These are phyloP conservation scores for Stratiolaelaps scimitus DNA, from an alignment of 1,140 invertebrate genomes.

Conservation along the genomic window DNA sequence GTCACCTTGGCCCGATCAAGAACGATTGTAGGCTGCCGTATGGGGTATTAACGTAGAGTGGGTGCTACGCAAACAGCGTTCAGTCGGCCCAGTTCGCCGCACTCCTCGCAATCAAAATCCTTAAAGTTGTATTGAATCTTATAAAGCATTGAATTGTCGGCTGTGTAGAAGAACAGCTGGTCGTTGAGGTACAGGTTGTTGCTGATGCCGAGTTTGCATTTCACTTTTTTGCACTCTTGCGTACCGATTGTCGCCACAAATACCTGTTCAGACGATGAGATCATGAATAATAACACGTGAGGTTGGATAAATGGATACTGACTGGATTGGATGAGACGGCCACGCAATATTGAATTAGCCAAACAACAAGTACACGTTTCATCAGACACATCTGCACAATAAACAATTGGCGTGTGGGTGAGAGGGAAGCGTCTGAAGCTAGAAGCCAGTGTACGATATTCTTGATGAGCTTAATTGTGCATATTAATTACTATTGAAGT, in stretches of 20 bases:
- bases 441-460: too few species aligned
- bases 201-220: conserved; percentile 27
- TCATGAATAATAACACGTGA: neutral
- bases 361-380: too few species aligned
- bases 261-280: neutral
- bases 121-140: conserved; percentile 23
- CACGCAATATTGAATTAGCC: too few species aligned
- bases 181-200: conserved; percentile 28
- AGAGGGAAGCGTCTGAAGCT: too few species aligned
- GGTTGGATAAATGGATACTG: too few species aligned
- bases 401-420: too few species aligned
- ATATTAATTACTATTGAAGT: too few species aligned
- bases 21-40: too few species aligned
- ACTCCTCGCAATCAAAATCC: conserved; percentile 27
- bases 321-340: too few species aligned
- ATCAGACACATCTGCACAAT: too few species aligned
- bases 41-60: neutral
- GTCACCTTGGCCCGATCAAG: too few species aligned
- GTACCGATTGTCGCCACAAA: conserved; percentile 16
- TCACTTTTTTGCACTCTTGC: conserved; percentile 24
- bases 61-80: conserved; percentile 17
- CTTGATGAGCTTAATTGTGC: too few species aligned
- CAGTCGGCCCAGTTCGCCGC: conserved; percentile 3
- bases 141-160: conserved; percentile 15
- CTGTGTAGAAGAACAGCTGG: conserved; percentile 19